phyloP scores from a whole-genome alignment of 2,797 vertebrate species.

The Petrocephalus sullivani region DNA sequence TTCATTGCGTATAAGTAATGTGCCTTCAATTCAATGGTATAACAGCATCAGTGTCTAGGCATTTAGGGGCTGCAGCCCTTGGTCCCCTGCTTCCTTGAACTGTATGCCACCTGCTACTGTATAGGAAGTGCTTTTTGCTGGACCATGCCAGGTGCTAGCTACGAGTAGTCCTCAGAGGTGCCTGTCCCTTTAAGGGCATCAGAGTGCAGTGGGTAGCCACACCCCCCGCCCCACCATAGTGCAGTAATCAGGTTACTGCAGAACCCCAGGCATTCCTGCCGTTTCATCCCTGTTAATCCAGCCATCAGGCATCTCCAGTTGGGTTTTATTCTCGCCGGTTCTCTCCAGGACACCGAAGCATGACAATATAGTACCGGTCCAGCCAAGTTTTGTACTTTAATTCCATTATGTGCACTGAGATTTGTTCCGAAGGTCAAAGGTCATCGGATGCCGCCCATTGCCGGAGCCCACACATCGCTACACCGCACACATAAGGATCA shows the following conservation, averaged over 20 bases:
- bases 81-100: neutral
- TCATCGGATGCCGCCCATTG: neutral
- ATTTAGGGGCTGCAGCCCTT: neutral
- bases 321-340: neutral
- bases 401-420: neutral
- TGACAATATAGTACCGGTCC: neutral
- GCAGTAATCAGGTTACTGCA: slow-evolving; percentile 35
- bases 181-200: neutral
- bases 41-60: neutral
- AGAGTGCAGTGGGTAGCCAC: neutral
- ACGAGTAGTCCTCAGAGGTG: neutral
- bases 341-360: neutral
- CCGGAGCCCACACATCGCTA: neutral
- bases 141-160: neutral
- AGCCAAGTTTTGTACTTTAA: neutral
- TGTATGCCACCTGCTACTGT: neutral
- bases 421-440: neutral
- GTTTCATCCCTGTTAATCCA: slow-evolving; percentile 3
- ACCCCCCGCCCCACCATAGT: neutral
- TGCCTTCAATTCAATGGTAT: neutral
- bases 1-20: neutral
- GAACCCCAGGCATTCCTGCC: slow-evolving; percentile 40
- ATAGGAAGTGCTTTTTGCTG: neutral
- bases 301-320: neutral
- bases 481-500: neutral